Evolutionary conservation across 2,888 invertebrate species (phyloP), one percentile per base, ranked within the genome.

Genomic region (Pachymerium ferrugineum): DNA sequence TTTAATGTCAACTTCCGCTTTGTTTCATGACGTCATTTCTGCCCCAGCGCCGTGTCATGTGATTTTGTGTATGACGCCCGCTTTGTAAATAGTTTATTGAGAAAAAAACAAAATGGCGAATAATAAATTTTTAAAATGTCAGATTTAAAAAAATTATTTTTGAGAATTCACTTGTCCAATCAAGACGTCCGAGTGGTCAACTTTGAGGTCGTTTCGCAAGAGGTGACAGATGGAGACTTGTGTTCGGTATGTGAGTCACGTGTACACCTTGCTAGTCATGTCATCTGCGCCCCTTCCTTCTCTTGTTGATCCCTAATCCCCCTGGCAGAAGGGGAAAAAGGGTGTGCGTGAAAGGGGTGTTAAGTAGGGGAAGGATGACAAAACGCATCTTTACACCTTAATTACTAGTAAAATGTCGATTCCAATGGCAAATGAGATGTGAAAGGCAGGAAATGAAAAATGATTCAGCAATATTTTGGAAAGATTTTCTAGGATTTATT

Each of bases 31-130:
- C 47, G 47, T 54, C 47, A 54, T 54, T 54, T 54, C 47, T 54
- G 47, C 47, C 47, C 47, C 47, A 54, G 47, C 47, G 47, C 47
- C 47, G 47, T 54, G 47, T 54, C 47, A 54, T 54, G 47, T 54
- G 47, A 38, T 54, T 54, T 54, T n/a, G n/a, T n/a, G 47, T 54
- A 22, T 54, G 47, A 54, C 47, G 47, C 47, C 47, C 47, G 47
- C 47, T 54, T 54, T 54, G 47, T 54, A 54, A 54, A 54, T 54
- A 54, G 47, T n/a, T n/a, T n/a, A n/a, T n/a, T n/a, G n/a, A n/a
- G n/a, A n/a, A n/a, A n/a, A n/a, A n/a, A n/a, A n/a, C n/a, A 42
- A 54, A 54, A 54, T 22, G 19, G 47, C 47, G 8, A 54, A 54
- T n/a, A 54, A 54, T 54, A 54, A 54, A 54, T 54, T 54, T 54